Base-by-base conservation (phyloP, 2,888 invertebrate genomes). In the Dinocampus coccinellae region DNA sequence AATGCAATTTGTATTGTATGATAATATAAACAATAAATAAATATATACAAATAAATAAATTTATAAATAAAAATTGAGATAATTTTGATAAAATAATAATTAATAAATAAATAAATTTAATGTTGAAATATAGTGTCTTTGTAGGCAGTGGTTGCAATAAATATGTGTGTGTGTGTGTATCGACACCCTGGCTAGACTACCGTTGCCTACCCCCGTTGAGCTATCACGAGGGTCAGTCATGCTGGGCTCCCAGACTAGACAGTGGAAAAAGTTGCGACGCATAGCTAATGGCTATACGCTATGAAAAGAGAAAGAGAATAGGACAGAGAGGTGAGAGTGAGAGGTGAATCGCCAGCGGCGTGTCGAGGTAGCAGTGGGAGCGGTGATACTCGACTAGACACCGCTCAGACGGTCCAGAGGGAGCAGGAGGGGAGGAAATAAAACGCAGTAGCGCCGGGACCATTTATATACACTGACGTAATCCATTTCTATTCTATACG, bases 361-460 rank as follows among this genome's bases (percentile, higher is more conserved):
- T n/a, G n/a, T n/a, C 87, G 85, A 84, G 85, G 87, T 84, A 86
- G n/a, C n/a, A n/a, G n/a, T n/a, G n/a, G n/a, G n/a, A n/a, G n/a
- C n/a, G 87, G 84, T 88, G 83, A 81, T 79, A 85, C 84, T n/a
- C 83, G 85, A 85, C 88, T 87, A 86, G 88, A 87, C 88, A 88
- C 84, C 88, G 87, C 86, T 86, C 86, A 85, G 88, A 86, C 87
- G 83, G 85, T 84, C 85, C 83, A 82, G 85, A 83, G 83, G 81
- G 81, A 79, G 80, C 80, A 78, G 81, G 80, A 81, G 82, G 82
- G 79, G 81, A 29, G 53, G 20, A n/a, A n/a, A n/a, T n/a, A n/a
- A 82, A 84, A 83, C 83, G 80, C 81, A 79, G 80, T 80, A 79
- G 81, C 79, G 82, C 80, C 82, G 79, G 82, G 80, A 83, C 80